phyloP scores from a whole-genome alignment of 2,113 vertebrate genomes.

The Otus sunia region DNA sequence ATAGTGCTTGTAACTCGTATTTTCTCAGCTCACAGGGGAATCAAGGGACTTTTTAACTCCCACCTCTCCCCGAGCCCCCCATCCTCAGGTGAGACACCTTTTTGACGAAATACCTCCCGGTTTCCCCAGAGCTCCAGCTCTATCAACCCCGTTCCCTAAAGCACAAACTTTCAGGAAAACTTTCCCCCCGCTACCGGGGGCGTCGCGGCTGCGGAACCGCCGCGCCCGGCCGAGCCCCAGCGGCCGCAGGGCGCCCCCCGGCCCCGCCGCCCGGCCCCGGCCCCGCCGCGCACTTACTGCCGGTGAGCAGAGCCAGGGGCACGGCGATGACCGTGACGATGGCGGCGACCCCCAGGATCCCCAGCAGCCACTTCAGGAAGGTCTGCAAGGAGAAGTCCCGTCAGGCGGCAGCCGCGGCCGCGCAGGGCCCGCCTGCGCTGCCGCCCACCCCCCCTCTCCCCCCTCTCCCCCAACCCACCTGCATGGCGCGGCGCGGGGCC shows the following conservation, averaged over 20 bases:
- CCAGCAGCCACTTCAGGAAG: constrained; percentile 72
- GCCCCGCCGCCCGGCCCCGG: too few species aligned
- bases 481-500: neutral
- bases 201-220: too few species aligned
- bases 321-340: constrained; percentile 64
- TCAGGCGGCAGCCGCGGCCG: neutral
- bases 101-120: neutral
- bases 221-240: neutral
- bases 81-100: neutral
- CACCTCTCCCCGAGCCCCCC: too few species aligned
- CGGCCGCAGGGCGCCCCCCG: too few species aligned
- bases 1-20: neutral
- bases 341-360: constrained; percentile 52
- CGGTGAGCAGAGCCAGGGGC: constrained; percentile 66
- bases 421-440: neutral
- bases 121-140: neutral
- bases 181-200: neutral
- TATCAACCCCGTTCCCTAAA: accelerated
- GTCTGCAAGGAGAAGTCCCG: constrained; percentile 53
- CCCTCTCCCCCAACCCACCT: neutral
- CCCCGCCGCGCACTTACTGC: constrained; percentile 54
- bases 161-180: neutral
- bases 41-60: neutral
- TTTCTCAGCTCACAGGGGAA: neutral
- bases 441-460: neutral